These are phyloP conservation scores for Andrena bucephala DNA, from an alignment of 2,888 invertebrate species.

Conservation along the genomic window DNA sequence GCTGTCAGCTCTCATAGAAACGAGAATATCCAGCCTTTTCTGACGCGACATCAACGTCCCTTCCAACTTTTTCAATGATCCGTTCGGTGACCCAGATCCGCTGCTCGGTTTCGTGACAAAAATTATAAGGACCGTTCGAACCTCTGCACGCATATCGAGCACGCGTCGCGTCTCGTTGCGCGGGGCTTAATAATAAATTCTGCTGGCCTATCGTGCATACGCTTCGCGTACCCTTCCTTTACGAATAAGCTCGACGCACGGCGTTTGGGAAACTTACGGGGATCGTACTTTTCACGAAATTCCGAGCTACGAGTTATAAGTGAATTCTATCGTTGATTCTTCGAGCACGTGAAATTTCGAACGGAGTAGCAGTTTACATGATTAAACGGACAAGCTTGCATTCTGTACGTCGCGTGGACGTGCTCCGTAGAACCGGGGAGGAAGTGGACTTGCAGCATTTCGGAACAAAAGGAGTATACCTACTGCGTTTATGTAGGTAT, in stretches of 20 bases:
- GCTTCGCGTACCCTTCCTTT: background rate
- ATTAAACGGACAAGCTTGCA: no score
- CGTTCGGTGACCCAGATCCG: conserved; percentile 45
- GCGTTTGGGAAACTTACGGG: no score
- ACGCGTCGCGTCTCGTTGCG: conserved; percentile 6
- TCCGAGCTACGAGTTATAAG: no score
- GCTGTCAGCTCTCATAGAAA: conserved; percentile 41
- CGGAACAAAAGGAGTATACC: no score
- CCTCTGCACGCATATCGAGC: conserved; percentile 10
- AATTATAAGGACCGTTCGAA: conserved; percentile 40
- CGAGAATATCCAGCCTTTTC: conserved; percentile 35
- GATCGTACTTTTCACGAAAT: no score
- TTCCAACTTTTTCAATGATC: conserved; percentile 59
- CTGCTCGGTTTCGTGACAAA: conserved; percentile 40
- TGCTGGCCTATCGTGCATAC: background rate
- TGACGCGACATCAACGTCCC: conserved; percentile 43
- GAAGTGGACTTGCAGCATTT: no score
- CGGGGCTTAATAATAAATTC: background rate
- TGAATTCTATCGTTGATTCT: no score
- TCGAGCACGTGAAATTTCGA: no score
- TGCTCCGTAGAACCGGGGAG: no score
- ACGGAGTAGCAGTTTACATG: no score
- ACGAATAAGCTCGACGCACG: background rate
- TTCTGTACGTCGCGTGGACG: no score
- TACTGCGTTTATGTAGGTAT: no score